phyloP scores from a whole-genome alignment of 2,113 vertebrate genomes.

The Ailurus styani region DNA sequence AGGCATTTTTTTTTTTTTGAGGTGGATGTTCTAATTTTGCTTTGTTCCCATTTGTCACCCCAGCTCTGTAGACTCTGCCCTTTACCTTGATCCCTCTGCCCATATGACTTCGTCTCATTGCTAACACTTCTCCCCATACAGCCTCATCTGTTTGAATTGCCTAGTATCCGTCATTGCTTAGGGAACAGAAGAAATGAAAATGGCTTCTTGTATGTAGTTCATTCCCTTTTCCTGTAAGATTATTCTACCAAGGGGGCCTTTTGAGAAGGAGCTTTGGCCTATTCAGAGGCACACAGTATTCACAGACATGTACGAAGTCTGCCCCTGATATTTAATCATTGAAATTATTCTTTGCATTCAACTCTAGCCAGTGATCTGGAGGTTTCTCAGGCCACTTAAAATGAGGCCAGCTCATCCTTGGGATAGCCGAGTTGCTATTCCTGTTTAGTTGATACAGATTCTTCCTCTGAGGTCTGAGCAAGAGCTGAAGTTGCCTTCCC shows the following conservation, averaged over 20 bases:
- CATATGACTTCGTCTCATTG: not conserved
- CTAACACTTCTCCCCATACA: not conserved
- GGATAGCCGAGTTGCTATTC: not conserved
- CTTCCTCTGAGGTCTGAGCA: not conserved
- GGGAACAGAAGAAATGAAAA: conserved; percentile 18
- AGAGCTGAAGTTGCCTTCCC: not conserved
- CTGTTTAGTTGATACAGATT: not conserved
- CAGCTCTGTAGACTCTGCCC: not conserved
- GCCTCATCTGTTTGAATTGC: conserved; percentile 30
- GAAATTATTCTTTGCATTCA: not conserved
- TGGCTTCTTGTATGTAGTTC: not conserved
- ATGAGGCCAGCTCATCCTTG: not conserved
- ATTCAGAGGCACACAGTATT: not conserved
- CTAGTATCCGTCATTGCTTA: not conserved
- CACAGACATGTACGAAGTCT: not conserved
- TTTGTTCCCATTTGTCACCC: not conserved
- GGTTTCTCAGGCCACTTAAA: not conserved
- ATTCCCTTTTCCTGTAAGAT: not conserved
- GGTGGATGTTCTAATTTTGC: not conserved
- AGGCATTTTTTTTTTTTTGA: not conserved
- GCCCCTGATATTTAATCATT: not conserved
- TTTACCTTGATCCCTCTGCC: conserved; percentile 10
- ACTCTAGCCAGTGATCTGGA: not conserved
- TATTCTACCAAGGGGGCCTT: not conserved
- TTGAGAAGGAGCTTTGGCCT: not conserved